Evolutionary conservation across 2,113 vertebrate species (phyloP).

Genomic region (Natator depressus): DNA sequence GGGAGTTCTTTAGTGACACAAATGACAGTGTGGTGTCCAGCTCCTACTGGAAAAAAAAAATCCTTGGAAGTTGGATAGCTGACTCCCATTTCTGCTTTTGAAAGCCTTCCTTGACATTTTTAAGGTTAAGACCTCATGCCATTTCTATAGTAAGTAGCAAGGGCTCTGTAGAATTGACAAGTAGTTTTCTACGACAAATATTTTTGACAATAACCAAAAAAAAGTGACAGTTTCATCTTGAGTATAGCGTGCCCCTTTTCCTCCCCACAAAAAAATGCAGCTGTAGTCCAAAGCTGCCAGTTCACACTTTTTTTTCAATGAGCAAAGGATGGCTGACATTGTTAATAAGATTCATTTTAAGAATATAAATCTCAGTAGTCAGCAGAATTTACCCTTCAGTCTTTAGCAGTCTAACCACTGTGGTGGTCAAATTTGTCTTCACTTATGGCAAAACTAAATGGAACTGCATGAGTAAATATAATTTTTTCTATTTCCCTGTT

Average conservation of each 20-base stretch:
- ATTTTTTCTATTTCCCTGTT: background rate
- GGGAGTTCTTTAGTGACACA: background rate
- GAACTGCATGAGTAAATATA: background rate
- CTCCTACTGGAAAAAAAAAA: background rate
- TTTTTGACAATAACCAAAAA: background rate
- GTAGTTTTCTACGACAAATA: background rate
- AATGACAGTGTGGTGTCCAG: background rate
- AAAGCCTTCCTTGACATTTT: background rate
- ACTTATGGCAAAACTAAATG: background rate
- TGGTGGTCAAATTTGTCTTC: background rate
- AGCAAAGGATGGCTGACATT: background rate
- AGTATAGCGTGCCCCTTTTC: background rate
- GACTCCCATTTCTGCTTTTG: background rate
- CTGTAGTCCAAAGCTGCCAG: background rate
- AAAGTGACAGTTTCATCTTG: background rate
- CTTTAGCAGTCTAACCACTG: background rate
- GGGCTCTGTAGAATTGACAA: background rate
- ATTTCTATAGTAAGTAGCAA: background rate
- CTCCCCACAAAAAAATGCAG: background rate
- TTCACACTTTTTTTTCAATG: background rate
- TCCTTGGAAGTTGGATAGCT: background rate
- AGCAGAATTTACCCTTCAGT: background rate
- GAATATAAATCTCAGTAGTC: background rate
- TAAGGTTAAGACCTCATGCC: background rate
- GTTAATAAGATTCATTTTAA: background rate